Conservation (phyloP, 2,888 invertebrate genomes). For the Temnothorax ravouxi region DNA sequence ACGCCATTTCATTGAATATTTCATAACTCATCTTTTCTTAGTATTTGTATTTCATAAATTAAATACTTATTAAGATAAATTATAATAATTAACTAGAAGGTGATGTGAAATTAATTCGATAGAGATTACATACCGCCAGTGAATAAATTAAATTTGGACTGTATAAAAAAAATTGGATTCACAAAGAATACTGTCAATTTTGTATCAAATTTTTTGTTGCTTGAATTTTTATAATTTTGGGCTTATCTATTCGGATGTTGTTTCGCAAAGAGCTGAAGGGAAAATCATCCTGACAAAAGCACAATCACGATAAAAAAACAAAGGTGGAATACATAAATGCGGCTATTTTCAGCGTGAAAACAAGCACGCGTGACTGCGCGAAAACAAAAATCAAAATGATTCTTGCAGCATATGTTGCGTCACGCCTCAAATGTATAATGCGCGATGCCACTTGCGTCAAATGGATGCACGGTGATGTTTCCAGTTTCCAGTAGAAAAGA, state of each 20-base stretch:
- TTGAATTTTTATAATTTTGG: background rate
- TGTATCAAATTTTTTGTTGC: background rate
- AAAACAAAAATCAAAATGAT: conserved; percentile 49
- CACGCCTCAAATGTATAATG: conserved; percentile 42
- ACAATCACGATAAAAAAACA: conserved; percentile 32
- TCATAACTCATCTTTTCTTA: background rate
- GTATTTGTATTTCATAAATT: background rate
- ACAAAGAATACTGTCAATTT: background rate
- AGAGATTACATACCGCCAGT: background rate
- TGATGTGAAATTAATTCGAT: background rate
- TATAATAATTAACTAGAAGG: background rate
- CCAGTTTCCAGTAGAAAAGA: conserved; percentile 10
- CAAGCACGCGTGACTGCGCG: conserved; percentile 31
- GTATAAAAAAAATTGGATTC: background rate
- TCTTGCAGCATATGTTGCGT: conserved; percentile 33
- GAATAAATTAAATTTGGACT: background rate
- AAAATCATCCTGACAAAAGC: background rate
- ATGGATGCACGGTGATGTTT: conserved; percentile 10
- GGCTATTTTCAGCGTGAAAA: conserved; percentile 21
- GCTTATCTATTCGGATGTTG: background rate
- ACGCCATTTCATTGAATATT: background rate
- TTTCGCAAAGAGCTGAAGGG: background rate
- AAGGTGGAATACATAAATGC: conserved; percentile 18
- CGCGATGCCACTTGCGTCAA: conserved; percentile 39
- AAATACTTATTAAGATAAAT: background rate